These are phyloP conservation scores for Accipiter virgatus DNA, from an alignment of 2,113 vertebrate species.

Conservation along the genomic window DNA sequence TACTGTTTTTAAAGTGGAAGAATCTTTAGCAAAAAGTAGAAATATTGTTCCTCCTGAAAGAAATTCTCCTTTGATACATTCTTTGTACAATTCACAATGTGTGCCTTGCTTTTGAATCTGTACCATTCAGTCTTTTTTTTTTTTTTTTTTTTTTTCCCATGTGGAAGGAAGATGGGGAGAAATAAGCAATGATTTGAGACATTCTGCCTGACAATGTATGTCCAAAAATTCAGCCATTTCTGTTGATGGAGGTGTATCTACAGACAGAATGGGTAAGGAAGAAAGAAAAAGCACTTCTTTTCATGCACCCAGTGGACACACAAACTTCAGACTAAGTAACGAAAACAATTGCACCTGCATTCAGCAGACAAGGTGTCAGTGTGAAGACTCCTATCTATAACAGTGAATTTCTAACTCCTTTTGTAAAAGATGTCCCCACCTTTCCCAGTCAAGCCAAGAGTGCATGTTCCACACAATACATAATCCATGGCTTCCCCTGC, in stretches of 20 bases:
- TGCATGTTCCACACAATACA: background rate
- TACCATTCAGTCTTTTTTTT: background rate
- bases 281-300: background rate
- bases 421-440: accelerated
- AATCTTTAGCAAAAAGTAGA: background rate
- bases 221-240: background rate
- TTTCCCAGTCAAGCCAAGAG: background rate
- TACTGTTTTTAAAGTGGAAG: background rate
- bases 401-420: background rate
- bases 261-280: background rate
- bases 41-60: background rate
- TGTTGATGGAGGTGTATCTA: background rate
- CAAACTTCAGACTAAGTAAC: background rate
- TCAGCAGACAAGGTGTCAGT: background rate
- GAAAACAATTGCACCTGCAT: background rate
- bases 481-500: background rate
- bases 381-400: background rate
- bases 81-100: background rate
- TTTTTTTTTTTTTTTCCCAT: background rate
- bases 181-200: background rate
- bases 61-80: background rate
- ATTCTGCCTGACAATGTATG: background rate
- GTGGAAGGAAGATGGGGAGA: background rate
- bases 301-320: background rate
- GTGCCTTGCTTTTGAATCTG: background rate